Evolutionary conservation across 2,113 vertebrate species (phyloP), one percentile per base, ranked within the genome.

Genomic region (Rhombomys opimus): DNA sequence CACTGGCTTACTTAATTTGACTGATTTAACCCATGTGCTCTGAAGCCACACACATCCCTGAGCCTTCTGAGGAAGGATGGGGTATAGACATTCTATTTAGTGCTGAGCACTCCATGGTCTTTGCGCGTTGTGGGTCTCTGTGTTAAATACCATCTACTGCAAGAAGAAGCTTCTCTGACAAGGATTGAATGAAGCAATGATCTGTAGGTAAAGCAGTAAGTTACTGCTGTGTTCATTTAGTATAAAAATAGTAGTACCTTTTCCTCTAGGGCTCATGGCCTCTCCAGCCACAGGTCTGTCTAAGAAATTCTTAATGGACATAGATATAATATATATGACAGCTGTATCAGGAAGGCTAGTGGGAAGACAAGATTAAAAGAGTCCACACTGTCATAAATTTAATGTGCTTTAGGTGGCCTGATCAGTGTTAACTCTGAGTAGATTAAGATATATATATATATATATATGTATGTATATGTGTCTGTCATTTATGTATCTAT

Each of bases 331-430:
- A 50, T 50, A 11, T 81, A 38, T 67, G n/a, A 50, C 54, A 61
- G 25, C 23, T 87, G 18, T 81, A 82, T 25, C n/a, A 30, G 50
- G 76, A 52, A 90, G 63, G 38, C 77, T 22, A 41, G 38, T 18
- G 22, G 50, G 76, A 52, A 90, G 63, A 32, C 68, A 27, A 52
- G 38, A 75, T 63, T 94, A 54, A 85, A 90, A 80, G 38, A 25
- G 25, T n/a, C 35, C 32, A 5, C 86, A 18, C 78, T 54, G 27
- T 88, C 91, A 46, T 46, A 94, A 30, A 25, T 23, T 72, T 89
- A 85, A 63, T 78, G 50, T 12, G 46, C 75, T 94, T 96, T 78
- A 85, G 25, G 92, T 94, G 41, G 63, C 17, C 5, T 89, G 27
- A 27, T 85, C 54, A 77, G 8, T 38, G 93, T 65, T 86, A 90